Evolutionary conservation across 1,140 invertebrate species (phyloP), one percentile per base, ranked within the genome.

Genomic region (Ceratina calcarata): DNA sequence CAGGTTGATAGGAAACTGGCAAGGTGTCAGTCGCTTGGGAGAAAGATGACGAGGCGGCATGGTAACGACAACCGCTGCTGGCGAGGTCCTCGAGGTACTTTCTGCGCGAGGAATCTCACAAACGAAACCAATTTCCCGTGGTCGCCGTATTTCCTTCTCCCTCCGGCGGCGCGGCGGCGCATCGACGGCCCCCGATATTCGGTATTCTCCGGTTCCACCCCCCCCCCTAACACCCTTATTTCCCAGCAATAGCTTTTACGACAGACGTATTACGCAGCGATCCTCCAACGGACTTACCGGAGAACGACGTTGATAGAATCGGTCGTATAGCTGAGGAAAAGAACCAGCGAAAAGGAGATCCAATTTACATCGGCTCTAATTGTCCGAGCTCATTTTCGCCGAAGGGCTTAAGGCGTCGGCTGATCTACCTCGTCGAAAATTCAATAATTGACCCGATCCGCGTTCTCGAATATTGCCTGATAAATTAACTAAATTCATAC

Each of bases 111-210:
- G 69, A 85, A 85, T 86, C 64, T 85, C 83, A 78, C 85, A 86
- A 85, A 86, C 85, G 85, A 86, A 86, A 86, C 80, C 85, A 86
- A 86, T 86, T 86, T 86, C 85, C 84, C 67, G 80, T 81, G 66
- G 20, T 68, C 74, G 78, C 60, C 60, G 60, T 74, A 51, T 75
- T 66, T 70, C 62, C 66, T 71, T 51, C 69, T 55, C 51, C 67
- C 72, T 60, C 58, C 32, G 18, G 16, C 51, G 57, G 16, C 51
- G 57, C 64, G 45, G 37, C 37, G 55, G 27, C 27, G 15, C 53
- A 37, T 18, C 68, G n/a, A 70, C 67, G 58, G 72, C 22, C 15
- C 32, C 32, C 69, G 57, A 75, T 69, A 79, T 84, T 84, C 53
- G 61, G 55, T 72, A 76, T 84, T 75, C 79, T 60, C 45, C 60